phyloP scores from a whole-genome alignment of 2,888 invertebrate genomes.

The Rhabditoides inermis region DNA sequence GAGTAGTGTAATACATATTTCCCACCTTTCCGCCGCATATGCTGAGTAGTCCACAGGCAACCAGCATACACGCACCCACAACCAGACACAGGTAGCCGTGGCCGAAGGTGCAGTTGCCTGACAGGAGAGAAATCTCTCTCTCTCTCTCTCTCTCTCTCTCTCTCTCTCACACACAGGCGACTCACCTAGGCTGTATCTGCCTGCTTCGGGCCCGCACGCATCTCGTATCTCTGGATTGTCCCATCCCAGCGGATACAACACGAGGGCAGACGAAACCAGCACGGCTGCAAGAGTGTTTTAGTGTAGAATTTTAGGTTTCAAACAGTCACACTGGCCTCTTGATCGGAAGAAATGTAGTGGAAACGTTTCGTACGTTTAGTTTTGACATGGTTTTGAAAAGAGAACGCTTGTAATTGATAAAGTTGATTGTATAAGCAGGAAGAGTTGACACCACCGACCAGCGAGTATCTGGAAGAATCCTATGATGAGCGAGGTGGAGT shows the following conservation, averaged over 20 bases:
- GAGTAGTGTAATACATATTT: no score
- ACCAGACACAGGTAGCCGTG: no score
- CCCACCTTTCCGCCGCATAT: no score
- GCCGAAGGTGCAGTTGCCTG: no score
- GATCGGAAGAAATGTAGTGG: no score
- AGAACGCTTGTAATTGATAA: not conserved
- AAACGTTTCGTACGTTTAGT: slow-evolving; percentile 7
- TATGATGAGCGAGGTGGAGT: slow-evolving; percentile 21
- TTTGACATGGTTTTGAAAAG: slow-evolving; percentile 1
- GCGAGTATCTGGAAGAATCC: slow-evolving; percentile 34
- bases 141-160: no score
- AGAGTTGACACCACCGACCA: slow-evolving; percentile 17
- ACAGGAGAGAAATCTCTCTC: no score
- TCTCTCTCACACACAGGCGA: no score
- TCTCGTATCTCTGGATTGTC: slow-evolving; percentile 63
- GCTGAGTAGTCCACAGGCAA: no score
- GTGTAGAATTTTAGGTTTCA: not conserved
- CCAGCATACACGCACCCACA: no score
- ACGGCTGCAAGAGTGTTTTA: slow-evolving; percentile 9
- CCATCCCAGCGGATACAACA: slow-evolving; percentile 64
- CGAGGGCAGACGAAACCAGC: slow-evolving; percentile 60
- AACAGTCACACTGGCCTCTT: not conserved
- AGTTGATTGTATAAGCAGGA: not conserved
- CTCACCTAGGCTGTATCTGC: slow-evolving; percentile 61
- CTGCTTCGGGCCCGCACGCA: slow-evolving; percentile 61